Base-by-base conservation (phyloP, 2,113 vertebrate genomes). In the Tupaia tana region DNA sequence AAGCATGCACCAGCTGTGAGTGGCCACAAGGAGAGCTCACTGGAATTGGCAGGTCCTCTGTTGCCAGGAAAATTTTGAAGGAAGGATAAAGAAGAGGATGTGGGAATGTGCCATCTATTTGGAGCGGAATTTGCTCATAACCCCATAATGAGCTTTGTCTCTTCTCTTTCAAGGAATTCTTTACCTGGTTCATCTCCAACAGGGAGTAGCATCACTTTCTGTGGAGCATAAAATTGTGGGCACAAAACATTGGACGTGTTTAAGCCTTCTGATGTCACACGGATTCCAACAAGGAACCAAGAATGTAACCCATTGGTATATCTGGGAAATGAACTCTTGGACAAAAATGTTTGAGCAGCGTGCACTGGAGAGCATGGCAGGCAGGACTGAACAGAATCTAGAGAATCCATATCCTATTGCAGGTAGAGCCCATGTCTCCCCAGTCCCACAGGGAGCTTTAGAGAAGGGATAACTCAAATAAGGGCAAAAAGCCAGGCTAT, bases 401-500 rank as follows among this genome's bases (percentile, higher is more conserved):
- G 22, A 71, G 67, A 63, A 77, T 54, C 5, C 22, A 12, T 70
- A 12, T 3, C 5, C 10, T 24, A 15, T 54, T 34, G 9, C 18
- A 1, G 54, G 67, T 3, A 27, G 2, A 73, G 14, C 0, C 54
- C 66, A 67, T 7, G 25, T 66, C 63, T 54, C 19, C 64, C 78
- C 56, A 77, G 27, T 13, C 5, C n/a, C 91, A 56, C 12, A 8
- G 18, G 54, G 77, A 73, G 29, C 59, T 73, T 59, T 52, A 92
- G 64, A 78, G 73, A 8, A 22, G 54, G 24, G 73, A 43, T 56
- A 84, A 58, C 61, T 29, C 13, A 43, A 56, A 80, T 3, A 11
- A 13, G 27, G 3, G 0, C 4, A 1, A 78, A 5, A 15, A 7
- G 6, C 15, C 67, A 16, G 29, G 6, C 14, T 67, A 7, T 43